Conservation (phyloP, 2,888 invertebrate genomes). For the Trichogramma dendrolimi region DNA sequence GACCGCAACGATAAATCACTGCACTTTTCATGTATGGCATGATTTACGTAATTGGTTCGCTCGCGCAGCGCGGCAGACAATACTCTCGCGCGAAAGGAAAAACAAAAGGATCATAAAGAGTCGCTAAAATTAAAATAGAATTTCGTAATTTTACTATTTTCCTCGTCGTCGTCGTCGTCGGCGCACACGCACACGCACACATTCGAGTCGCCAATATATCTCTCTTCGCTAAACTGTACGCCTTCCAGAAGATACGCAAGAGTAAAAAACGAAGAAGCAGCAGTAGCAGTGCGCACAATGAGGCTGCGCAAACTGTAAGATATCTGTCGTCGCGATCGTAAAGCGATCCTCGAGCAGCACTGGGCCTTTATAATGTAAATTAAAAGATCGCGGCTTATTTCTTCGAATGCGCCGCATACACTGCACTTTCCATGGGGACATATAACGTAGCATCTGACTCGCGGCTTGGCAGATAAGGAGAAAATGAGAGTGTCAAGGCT, state of each 20-base stretch:
- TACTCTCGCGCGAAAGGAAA: neutral
- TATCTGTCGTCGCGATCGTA: constrained; percentile 31
- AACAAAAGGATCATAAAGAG: too few relatives aligned
- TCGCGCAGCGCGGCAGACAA: neutral
- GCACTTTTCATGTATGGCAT: neutral
- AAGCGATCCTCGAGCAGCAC: constrained; percentile 30
- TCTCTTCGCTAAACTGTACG: neutral
- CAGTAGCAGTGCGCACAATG: constrained; percentile 1
- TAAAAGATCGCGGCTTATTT: constrained; percentile 2
- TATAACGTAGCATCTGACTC: neutral
- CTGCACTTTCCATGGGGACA: too few relatives aligned
- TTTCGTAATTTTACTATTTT: too few relatives aligned
- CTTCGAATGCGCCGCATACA: constrained; percentile 1
- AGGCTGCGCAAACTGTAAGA: constrained; percentile 17
- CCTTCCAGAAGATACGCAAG: neutral
- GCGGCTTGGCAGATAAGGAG: constrained; percentile 6
- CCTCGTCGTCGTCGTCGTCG: too few relatives aligned
- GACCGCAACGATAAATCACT: neutral
- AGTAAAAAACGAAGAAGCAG: constrained; percentile 13
- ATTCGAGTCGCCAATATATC: neutral
- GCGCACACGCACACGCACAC: too few relatives aligned
- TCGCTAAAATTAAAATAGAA: too few relatives aligned
- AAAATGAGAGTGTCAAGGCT: neutral
- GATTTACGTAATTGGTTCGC: neutral
- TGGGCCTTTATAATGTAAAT: neutral